phyloP scores from a whole-genome alignment of 1,140 invertebrate species.

The Nasonia giraulti region DNA sequence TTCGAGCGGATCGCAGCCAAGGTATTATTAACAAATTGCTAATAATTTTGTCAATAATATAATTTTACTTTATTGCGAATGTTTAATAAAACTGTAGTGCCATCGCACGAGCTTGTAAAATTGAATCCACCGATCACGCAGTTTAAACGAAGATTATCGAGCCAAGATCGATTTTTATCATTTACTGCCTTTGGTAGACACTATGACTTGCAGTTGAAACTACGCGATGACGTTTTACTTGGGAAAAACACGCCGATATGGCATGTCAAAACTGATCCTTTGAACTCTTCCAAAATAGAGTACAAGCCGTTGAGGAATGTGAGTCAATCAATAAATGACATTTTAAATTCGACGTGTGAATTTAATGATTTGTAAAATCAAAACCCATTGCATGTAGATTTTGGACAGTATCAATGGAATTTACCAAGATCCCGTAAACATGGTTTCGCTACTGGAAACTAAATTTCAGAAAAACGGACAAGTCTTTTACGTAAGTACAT shows the following conservation, averaged over 20 bases:
- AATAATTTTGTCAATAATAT: background rate
- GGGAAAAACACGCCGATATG: slow-evolving; percentile 49
- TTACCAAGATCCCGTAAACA: slow-evolving; percentile 42
- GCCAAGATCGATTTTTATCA: slow-evolving; percentile 30
- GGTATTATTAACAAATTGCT: background rate
- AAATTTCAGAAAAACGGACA: slow-evolving; percentile 1
- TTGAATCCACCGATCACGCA: background rate
- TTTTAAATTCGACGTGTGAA: background rate
- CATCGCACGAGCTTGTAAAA: slow-evolving; percentile 26
- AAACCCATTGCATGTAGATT: slow-evolving; percentile 8
- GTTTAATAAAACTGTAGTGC: background rate
- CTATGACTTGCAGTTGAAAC: slow-evolving; percentile 35
- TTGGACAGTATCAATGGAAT: slow-evolving; percentile 40
- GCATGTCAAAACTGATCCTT: slow-evolving; percentile 18
- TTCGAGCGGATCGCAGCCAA: slow-evolving; percentile 15
- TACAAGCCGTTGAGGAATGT: slow-evolving; percentile 40
- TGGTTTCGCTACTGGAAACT: slow-evolving; percentile 43
- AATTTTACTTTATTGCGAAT: too few relatives aligned
- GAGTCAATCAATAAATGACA: background rate
- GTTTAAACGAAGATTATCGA: slow-evolving; percentile 12
- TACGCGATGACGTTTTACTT: slow-evolving; percentile 37
- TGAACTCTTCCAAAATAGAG: slow-evolving; percentile 11
- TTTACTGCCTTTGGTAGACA: slow-evolving; percentile 41
- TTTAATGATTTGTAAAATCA: background rate
- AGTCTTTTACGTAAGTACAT: slow-evolving; percentile 29